Evolutionary conservation across 2,113 vertebrate species (phyloP), one percentile per base, ranked within the genome.

Genomic region (Campylorhamphus procurvoides): DNA sequence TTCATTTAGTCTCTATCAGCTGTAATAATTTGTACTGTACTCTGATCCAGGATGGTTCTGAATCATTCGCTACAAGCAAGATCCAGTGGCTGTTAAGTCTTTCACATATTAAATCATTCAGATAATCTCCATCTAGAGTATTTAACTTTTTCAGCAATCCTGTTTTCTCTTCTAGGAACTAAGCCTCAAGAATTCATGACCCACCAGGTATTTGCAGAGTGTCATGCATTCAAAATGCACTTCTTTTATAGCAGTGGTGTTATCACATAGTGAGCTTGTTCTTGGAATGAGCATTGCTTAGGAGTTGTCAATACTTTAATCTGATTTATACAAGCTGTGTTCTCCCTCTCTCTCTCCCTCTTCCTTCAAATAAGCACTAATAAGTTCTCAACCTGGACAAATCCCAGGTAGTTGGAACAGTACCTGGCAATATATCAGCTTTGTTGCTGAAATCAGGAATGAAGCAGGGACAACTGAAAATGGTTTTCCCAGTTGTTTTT

Each of bases 251-350:
- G 90, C 52, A 84, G 44, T 59, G 29, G 24, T 60, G 33, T 95
- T 94, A 85, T 81, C 56, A 91, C 75, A 73, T 15, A 88, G 59
- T 37, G 64, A 96, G 89, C 74, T 74, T 93, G 75, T 90, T 96
- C 91, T 76, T 86, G 60, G 85, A 94, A 94, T 71, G 85, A 95
- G 35, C 87, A 76, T 93, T 93, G 46, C 84, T 96, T 92, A 94
- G 71, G 55, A 91, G 62, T 11, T 96, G 92, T 95, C 95, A 94
- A 93, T 97, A 96, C 79, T 93, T 93, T 71, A 93, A 94, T 91
- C 91, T 94, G 93, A 92, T 96, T 93, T 89, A 95, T 81, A 68
- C 71, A 91, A 89, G 44, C 71, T 78, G 50, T 90, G 35, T 80
- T 93, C 71, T 90, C 59, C 63, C 58, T 80, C 76, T 89, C 83